Evolutionary conservation across 2,113 vertebrate genomes (phyloP).

Genomic region (Melierax canorus): DNA sequence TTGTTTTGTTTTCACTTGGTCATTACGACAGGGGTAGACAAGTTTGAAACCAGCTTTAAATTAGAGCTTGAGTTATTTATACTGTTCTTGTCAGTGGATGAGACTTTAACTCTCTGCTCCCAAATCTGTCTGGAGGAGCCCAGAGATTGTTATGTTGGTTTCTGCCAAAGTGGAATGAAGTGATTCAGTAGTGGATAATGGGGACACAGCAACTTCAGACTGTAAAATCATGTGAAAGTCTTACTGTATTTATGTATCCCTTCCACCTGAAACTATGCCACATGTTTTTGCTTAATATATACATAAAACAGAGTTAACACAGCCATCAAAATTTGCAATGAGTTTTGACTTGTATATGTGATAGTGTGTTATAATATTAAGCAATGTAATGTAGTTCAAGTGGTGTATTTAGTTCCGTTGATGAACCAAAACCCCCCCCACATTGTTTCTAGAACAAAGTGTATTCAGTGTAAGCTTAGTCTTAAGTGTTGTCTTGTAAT

Average conservation of each 20-base stretch:
- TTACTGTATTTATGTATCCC: neutral
- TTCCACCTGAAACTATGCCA: neutral
- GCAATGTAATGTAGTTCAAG: neutral
- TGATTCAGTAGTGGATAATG: too few relatives aligned
- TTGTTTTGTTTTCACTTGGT: neutral
- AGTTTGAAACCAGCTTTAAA: neutral
- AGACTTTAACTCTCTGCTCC: neutral
- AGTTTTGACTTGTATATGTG: neutral
- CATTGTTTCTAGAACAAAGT: neutral
- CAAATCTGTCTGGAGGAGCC: neutral
- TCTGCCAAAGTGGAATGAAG: neutral
- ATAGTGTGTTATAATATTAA: fast-evolving
- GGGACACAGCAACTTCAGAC: neutral
- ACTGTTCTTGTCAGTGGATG: neutral
- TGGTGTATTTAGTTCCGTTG: neutral
- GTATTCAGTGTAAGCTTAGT: neutral
- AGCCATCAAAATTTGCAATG: neutral
- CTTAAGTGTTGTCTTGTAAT: neutral
- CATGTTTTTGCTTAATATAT: neutral
- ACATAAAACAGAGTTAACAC: neutral
- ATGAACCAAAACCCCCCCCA: neutral
- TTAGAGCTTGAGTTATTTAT: neutral
- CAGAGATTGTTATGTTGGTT: neutral
- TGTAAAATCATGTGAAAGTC: neutral
- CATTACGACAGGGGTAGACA: neutral